These are phyloP conservation scores for Archegozetes longisetosus DNA, from an alignment of 1,140 invertebrate genomes.

Conservation along the genomic window DNA sequence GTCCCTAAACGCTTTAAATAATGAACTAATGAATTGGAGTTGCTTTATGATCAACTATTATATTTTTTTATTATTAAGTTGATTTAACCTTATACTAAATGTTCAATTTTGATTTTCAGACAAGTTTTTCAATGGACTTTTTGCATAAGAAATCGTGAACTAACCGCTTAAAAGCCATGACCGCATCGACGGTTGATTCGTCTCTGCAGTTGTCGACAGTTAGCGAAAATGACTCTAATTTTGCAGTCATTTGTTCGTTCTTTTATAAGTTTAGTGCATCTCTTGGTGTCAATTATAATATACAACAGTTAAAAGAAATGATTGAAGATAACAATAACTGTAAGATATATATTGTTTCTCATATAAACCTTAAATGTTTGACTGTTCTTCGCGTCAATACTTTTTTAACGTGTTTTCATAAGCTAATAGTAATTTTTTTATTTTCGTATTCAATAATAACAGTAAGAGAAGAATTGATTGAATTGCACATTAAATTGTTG, in stretches of 20 bases:
- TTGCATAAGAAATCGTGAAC: too few relatives aligned
- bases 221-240: constrained; percentile 79
- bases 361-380: neutral
- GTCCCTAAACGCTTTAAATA: too few relatives aligned
- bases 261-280: constrained; percentile 66
- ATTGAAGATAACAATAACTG: constrained; percentile 72
- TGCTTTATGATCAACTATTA: too few relatives aligned
- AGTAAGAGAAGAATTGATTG: constrained; percentile 41
- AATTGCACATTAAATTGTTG: constrained; percentile 74
- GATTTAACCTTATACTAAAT: too few relatives aligned
- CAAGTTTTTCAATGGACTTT: too few relatives aligned
- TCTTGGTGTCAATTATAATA: constrained; percentile 43
- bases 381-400: neutral
- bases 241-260: constrained; percentile 85
- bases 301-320: constrained; percentile 66
- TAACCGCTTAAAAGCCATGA: too few relatives aligned
- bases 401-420: neutral
- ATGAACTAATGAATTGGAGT: too few relatives aligned
- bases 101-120: too few relatives aligned
- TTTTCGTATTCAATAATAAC: constrained; percentile 16
- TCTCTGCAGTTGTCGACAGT: constrained; percentile 26
- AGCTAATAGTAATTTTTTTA: neutral
- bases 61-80: too few relatives aligned
- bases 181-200: neutral
- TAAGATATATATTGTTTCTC: constrained; percentile 19